Evolutionary conservation across 2,888 invertebrate species (phyloP), one percentile per base, ranked within the genome.

Genomic region (Diabrotica balteata): DNA sequence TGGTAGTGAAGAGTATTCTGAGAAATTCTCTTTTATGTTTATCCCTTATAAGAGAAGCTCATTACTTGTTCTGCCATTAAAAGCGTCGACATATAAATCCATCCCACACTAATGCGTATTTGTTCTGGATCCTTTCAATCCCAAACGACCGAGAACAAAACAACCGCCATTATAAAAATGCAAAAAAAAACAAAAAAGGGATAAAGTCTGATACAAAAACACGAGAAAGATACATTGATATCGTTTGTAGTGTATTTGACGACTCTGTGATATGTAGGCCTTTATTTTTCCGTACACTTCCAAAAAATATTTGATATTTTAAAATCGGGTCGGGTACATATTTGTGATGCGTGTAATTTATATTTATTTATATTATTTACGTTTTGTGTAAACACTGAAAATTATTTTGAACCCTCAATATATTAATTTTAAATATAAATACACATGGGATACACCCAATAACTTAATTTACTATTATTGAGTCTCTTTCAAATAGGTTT

Each of bases 51-150:
- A 43, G 45, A n/a, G 17, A 45, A 45, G 55, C 45, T 45, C 55
- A 57, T 57, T 57, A 57, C 55, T 57, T 46, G 55, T 17, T 57
- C 17, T 7, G 9, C 22, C 55, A 45, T 57, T 57, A 57, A 45
- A 57, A 11, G 8, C 45, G 44, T 45, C 17, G 55, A 57, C 44
- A 11, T 11, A 45, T 11, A 45, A 55, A 55, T 57, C 55, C 22
- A n/a, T 45, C 44, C 44, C 44, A 7, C 53, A 8, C 54, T 43
- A 54, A 54, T 45, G 55, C 55, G 45, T 57, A 57, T 57, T 57
- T 57, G 45, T 57, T 57, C 11, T 57, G 45, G 45, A 45, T 57
- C 45, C 17, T 17, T 57, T 45, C 55, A 57, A 57, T 57, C 44
- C 17, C 45, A 17, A 45, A 57, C 55, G 17, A 55, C 45, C 17